phyloP scores from a whole-genome alignment of 2,797 vertebrate species.

The Fratercula arctica region DNA sequence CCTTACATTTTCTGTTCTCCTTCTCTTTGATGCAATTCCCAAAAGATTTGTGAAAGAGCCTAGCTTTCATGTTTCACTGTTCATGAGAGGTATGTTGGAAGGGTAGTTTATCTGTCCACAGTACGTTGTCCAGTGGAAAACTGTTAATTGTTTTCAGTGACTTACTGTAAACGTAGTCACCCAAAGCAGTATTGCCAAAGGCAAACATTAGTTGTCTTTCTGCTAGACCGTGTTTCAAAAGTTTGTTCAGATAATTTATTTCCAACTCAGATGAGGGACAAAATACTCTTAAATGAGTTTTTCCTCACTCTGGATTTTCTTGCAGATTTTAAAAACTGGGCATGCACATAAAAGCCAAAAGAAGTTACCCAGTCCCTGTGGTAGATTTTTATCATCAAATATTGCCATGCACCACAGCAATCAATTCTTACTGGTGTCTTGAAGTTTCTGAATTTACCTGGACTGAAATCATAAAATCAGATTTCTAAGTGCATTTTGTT shows the following conservation, averaged over 20 bases:
- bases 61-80: background rate
- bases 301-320: background rate
- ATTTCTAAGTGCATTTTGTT: background rate
- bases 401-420: background rate
- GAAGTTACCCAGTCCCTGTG: background rate
- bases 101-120: background rate
- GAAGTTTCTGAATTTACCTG: background rate
- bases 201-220: background rate
- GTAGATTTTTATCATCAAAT: background rate
- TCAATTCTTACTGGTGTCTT: background rate
- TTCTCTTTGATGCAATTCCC: background rate
- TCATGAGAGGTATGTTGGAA: background rate
- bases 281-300: background rate
- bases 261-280: background rate
- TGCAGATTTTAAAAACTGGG: background rate
- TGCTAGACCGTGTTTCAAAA: background rate
- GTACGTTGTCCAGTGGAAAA: background rate
- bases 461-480: background rate
- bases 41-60: background rate
- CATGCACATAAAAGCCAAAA: background rate
- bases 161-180: background rate
- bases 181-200: background rate
- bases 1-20: background rate
- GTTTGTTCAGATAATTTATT: background rate
- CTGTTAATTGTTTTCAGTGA: background rate